Base-by-base conservation (phyloP, 2,113 vertebrate species). In the Gymnobelideus leadbeateri region DNA sequence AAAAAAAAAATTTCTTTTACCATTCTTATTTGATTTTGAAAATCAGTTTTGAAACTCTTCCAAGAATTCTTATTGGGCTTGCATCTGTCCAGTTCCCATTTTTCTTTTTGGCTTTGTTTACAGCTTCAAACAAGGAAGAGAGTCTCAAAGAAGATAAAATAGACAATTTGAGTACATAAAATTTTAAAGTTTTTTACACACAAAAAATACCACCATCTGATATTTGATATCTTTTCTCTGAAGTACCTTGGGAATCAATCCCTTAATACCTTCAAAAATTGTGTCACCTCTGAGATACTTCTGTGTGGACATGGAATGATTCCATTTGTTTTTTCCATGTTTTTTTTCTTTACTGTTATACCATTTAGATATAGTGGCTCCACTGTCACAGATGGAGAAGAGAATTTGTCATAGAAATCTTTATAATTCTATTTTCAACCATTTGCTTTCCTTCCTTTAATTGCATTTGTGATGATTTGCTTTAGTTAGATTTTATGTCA, bases 161-260 rank as follows among this genome's bases (percentile, higher is more conserved):
- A 1, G 28, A 84, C 12, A 37, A 68, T 68, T 68, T 68, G 31
- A 37, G 10, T 37, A 14, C 57, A 68, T 68, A 68, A 68, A 68
- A 37, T 37, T 37, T 68, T 68, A 16, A 57, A 57, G 31, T 37
- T 68, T 68, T 68, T 68, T 3, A 19, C 47, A 49, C 47, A 49
- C 6, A 43, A n/a, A 43, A 52, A 77, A 23, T 99, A 94, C 99
- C 99, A 43, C n/a, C 19, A 0, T 99, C 99, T 0, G 99, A 99
- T 99, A 99, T 99, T 99, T 99, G 14, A 77, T 77, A 77, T 77
- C 14, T 37, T n/a, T 43, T 84, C n/a, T 84, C 68, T 84, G 19
- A 21, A 6, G 21, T 43, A 84, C n/a, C 68, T 84, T 43, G 68
- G 43, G 16, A 43, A 84, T 43, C 19, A 84, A 7, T 77, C 61